A percentile compares a stretch with the other conserved stretches of the same genome.
Conservation (phyloP, 2,888 invertebrate species). For the Torymus texanus region DNA sequence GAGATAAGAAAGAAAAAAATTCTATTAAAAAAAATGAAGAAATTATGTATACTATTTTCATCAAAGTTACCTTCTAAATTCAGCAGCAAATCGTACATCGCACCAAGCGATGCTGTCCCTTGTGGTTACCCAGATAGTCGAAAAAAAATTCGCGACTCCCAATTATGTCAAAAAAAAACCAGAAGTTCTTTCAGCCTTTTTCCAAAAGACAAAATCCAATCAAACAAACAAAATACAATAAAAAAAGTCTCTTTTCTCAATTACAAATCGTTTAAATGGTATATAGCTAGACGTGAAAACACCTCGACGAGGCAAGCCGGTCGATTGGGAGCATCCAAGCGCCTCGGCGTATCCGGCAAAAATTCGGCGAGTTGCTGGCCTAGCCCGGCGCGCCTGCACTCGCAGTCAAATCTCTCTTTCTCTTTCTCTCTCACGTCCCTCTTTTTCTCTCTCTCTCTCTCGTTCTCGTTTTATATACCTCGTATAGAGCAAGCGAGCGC, state of each 20-base stretch:
- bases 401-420: constrained; percentile 11
- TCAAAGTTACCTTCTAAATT: constrained; percentile 46
- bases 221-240: too few relatives aligned
- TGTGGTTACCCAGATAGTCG: not conserved
- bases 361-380: constrained; percentile 18
- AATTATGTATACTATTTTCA: constrained; percentile 8
- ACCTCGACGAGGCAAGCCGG: constrained; percentile 4
- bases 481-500: not conserved
- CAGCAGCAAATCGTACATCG: constrained; percentile 52
- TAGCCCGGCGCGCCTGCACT: constrained; percentile 19
- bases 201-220: too few relatives aligned
- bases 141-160: too few relatives aligned
- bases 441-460: constrained; percentile 15
- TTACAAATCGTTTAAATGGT: not conserved
- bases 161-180: not conserved
- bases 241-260: too few relatives aligned
- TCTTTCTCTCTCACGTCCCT: too few relatives aligned
- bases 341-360: constrained; percentile 40
- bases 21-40: not conserved
- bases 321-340: constrained; percentile 39
- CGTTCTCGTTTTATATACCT: constrained; percentile 18
- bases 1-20: not conserved
- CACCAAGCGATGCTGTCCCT: constrained; percentile 22
- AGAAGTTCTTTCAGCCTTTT: too few relatives aligned
- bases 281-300: not conserved